These are phyloP conservation scores for Aleiodes sp. DNA, from an alignment of 1,140 invertebrate species.

Conservation along the genomic window DNA sequence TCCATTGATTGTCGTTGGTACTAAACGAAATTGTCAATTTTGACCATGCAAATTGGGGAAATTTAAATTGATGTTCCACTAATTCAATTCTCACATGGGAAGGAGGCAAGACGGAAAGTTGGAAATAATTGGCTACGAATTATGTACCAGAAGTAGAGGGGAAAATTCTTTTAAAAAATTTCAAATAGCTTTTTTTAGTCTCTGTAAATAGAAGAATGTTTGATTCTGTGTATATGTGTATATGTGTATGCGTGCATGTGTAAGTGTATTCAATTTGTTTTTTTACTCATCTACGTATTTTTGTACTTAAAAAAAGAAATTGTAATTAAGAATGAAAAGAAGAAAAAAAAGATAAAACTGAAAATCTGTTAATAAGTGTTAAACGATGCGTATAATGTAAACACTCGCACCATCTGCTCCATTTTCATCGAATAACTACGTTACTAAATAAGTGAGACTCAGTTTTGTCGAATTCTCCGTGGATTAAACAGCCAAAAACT, in stretches of 20 bases:
- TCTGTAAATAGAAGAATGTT: background rate
- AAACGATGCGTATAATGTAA: constrained; percentile 2
- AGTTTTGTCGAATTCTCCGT: background rate
- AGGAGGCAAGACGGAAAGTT: no score
- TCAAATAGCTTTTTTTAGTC: background rate
- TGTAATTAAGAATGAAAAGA: constrained; percentile 1
- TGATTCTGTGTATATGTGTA: constrained; percentile 1
- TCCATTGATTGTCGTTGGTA: constrained; percentile 50
- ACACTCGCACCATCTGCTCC: background rate
- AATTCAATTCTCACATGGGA: no score
- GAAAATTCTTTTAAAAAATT: background rate
- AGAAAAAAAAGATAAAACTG: background rate
- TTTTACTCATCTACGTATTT: constrained; percentile 23
- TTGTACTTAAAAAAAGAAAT: constrained; percentile 21
- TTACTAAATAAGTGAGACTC: background rate
- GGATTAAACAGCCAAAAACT: background rate
- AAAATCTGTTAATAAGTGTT: background rate
- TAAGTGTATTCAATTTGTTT: constrained; percentile 1
- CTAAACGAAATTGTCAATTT: constrained; percentile 43
- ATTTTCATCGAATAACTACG: background rate
- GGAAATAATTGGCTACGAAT: no score
- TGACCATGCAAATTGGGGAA: constrained; percentile 10
- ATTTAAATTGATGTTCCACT: no score
- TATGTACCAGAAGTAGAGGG: no score
- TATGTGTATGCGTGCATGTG: background rate